Evolutionary conservation across 2,888 invertebrate genomes (phyloP).

Genomic region (Junonia oenone): DNA sequence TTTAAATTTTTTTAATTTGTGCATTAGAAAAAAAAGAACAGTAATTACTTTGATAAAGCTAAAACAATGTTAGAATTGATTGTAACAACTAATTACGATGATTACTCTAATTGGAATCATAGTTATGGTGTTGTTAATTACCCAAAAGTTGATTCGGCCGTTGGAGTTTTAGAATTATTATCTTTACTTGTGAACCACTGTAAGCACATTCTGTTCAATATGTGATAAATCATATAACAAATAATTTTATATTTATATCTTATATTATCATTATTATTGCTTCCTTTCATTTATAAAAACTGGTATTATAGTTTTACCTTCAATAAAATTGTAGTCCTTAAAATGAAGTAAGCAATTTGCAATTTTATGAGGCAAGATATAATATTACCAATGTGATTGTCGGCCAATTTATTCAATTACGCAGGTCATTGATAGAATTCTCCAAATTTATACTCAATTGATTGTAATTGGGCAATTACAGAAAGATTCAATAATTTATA

Average conservation of each 20-base stretch:
- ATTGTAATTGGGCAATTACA: not conserved
- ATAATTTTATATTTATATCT: too few relatives aligned
- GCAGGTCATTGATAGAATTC: slow-evolving; percentile 8
- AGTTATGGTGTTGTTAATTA: not conserved
- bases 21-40: not conserved
- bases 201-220: not conserved
- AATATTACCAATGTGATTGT: slow-evolving; percentile 8
- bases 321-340: too few relatives aligned
- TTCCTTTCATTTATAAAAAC: too few relatives aligned
- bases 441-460: slow-evolving; percentile 6
- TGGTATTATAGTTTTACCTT: too few relatives aligned
- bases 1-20: not conserved
- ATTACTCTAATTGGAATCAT: slow-evolving; percentile 10
- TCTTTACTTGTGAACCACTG: too few relatives aligned
- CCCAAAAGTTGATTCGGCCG: not conserved
- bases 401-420: slow-evolving; percentile 22
- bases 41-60: not conserved
- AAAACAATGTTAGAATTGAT: not conserved
- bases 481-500: too few relatives aligned
- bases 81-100: not conserved
- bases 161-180: not conserved
- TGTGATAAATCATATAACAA: too few relatives aligned
- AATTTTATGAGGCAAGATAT: not conserved
- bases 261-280: too few relatives aligned
- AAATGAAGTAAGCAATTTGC: too few relatives aligned